phyloP scores from a whole-genome alignment of 1,140 invertebrate genomes.

The Tetramorium alpestre region DNA sequence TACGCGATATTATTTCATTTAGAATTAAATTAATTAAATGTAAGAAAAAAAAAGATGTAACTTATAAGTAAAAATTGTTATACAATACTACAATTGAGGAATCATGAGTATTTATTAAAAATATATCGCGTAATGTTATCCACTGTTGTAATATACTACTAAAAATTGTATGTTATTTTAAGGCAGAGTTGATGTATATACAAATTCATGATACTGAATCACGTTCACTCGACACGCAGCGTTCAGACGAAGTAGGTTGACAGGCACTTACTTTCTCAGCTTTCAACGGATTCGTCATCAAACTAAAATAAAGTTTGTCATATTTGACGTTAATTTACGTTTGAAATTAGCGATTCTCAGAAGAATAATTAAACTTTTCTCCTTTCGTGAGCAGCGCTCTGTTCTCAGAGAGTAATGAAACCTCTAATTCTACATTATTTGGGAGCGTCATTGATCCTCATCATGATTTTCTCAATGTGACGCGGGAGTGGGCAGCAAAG shows the following conservation, averaged over 20 bases:
- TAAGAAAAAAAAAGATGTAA: too few species aligned
- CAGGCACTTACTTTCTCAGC: slow-evolving; percentile 33
- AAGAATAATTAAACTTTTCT: background rate
- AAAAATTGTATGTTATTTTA: background rate
- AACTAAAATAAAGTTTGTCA: slow-evolving; percentile 17
- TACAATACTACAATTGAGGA: background rate
- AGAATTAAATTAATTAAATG: background rate
- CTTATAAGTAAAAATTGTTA: background rate
- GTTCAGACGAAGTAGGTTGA: slow-evolving; percentile 40
- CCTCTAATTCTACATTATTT: slow-evolving; percentile 3
- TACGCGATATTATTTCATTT: background rate
- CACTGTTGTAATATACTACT: background rate
- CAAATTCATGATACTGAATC: slow-evolving; percentile 27
- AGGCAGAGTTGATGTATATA: background rate
- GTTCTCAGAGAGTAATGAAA: background rate
- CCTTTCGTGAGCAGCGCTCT: too few species aligned
- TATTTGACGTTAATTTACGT: slow-evolving; percentile 12
- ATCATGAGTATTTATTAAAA: background rate
- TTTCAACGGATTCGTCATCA: background rate
- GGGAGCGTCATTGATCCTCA: slow-evolving; percentile 28
- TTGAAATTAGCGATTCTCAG: slow-evolving; percentile 1
- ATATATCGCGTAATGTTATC: background rate
- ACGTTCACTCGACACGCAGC: background rate
- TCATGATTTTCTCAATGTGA: slow-evolving; percentile 66
- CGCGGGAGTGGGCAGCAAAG: slow-evolving; percentile 61